Percentiles rank a stretch among this genome's conserved stretches.
Conservation (phyloP, 2,797 vertebrate species). For the Anisognathus igniventris region DNA sequence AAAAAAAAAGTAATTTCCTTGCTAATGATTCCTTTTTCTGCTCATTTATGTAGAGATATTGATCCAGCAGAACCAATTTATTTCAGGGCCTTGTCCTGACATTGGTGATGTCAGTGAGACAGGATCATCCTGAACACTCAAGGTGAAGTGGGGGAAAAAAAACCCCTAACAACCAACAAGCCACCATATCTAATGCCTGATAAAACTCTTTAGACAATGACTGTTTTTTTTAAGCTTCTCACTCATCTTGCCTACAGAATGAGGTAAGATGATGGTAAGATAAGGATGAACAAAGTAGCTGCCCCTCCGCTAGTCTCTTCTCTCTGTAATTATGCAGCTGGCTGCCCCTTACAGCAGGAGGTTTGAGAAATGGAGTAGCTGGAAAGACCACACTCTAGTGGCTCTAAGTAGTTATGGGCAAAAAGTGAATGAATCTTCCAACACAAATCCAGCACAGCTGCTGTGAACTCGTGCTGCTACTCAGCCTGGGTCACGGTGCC, state of each 20-base stretch:
- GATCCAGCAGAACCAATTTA: neutral
- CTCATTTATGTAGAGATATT: neutral
- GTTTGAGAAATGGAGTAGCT: neutral
- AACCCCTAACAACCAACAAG: neutral
- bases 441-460: slow-evolving; percentile 30
- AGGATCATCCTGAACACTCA: neutral
- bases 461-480: neutral
- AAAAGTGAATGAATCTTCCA: slow-evolving; percentile 9
- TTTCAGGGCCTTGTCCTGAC: neutral
- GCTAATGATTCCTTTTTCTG: neutral
- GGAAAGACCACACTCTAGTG: neutral
- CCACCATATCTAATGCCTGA: neutral
- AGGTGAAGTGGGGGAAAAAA: accelerated
- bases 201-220: neutral
- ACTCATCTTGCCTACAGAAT: neutral
- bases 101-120: neutral
- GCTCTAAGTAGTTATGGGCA: neutral
- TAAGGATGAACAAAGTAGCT: neutral
- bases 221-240: neutral
- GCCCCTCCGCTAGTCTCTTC: neutral
- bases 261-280: neutral
- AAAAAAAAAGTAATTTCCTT: neutral
- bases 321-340: neutral
- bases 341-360: neutral
- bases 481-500: neutral